These are phyloP conservation scores for Pandemis cinnamomeana DNA, from an alignment of 2,888 invertebrate genomes.

Conservation along the genomic window DNA sequence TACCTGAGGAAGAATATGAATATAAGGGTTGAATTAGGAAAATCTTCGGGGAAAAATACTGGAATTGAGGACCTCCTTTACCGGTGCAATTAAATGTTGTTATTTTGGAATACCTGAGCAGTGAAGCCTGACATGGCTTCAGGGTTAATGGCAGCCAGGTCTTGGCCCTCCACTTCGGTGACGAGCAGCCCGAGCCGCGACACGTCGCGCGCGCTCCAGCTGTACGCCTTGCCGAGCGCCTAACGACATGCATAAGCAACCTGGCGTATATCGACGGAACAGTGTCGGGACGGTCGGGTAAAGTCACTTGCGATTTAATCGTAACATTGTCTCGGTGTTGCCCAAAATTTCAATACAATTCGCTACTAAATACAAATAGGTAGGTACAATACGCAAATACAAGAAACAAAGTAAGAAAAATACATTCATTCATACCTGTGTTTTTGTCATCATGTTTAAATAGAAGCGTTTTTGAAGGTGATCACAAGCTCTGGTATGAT, in stretches of 20 bases:
- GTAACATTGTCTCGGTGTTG: no score
- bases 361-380: neutral
- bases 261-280: neutral
- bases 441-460: constrained; percentile 72
- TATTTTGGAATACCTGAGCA: constrained; percentile 58
- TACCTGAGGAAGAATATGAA: constrained; percentile 56
- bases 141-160: constrained; percentile 68
- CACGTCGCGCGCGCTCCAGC: constrained; percentile 76
- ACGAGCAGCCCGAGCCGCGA: constrained; percentile 70
- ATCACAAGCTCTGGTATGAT: constrained; percentile 75
- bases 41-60: no score
- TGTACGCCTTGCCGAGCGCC: constrained; percentile 75
- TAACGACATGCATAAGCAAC: constrained; percentile 52
- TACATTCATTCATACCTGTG: constrained; percentile 62
- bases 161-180: constrained; percentile 66
- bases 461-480: constrained; percentile 73
- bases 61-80: neutral
- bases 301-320: neutral
- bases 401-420: neutral
- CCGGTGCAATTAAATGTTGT: neutral
- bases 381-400: no score
- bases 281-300: neutral
- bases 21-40: neutral
- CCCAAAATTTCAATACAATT: neutral
- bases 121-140: constrained; percentile 72